Conservation (phyloP, 2,797 vertebrate species). For the Parauchenoglanis ngamensis region DNA sequence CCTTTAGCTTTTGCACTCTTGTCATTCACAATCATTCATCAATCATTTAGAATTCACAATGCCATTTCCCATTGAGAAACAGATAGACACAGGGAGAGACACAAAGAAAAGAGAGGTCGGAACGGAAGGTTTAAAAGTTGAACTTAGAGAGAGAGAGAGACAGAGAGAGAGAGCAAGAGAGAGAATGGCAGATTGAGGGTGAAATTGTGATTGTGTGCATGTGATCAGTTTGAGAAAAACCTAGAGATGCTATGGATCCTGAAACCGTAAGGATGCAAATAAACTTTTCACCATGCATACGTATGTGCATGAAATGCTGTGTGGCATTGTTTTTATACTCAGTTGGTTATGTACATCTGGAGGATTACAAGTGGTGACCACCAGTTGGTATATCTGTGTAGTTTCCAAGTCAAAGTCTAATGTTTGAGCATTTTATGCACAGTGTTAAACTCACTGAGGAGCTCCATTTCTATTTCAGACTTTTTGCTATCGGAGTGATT, state of each 20-base stretch:
- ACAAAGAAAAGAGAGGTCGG: background rate
- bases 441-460: background rate
- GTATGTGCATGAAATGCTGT: background rate
- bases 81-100: background rate
- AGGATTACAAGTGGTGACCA: background rate
- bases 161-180: background rate
- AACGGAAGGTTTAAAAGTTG: background rate
- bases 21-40: background rate
- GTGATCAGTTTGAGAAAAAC: background rate
- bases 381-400: background rate
- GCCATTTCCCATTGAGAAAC: background rate
- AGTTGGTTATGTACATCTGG: background rate
- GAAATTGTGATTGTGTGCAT: background rate
- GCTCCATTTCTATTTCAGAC: background rate
- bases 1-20: background rate
- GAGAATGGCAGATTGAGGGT: background rate
- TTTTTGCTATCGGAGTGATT: no score
- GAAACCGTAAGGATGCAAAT: background rate
- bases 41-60: background rate
- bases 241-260: background rate
- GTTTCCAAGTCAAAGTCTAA: background rate
- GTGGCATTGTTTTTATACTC: background rate
- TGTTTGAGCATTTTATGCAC: background rate
- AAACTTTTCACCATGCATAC: background rate
- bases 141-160: background rate